phyloP scores from a whole-genome alignment of 2,797 vertebrate species.

The Limnodromus scolopaceus region DNA sequence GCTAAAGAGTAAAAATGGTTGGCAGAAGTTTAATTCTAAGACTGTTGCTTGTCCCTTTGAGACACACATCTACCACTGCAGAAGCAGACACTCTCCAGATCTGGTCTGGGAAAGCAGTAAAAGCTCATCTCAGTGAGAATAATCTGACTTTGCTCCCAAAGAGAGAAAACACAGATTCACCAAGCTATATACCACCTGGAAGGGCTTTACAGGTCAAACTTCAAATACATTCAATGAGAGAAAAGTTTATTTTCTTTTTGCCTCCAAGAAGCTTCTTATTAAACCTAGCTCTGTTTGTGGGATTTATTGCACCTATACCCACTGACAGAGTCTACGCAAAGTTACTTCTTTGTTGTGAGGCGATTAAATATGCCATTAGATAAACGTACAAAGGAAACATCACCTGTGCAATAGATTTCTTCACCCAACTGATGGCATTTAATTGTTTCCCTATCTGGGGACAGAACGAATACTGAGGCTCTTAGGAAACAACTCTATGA shows the following conservation, averaged over 20 bases:
- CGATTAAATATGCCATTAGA: neutral
- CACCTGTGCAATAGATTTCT: neutral
- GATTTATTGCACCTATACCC: neutral
- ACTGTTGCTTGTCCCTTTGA: neutral
- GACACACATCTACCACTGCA: neutral
- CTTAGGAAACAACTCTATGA: neutral
- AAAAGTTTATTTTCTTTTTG: constrained; percentile 24
- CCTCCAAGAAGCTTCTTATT: neutral
- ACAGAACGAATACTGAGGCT: neutral
- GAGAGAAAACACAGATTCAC: constrained; percentile 3
- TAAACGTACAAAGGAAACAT: neutral
- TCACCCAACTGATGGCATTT: neutral
- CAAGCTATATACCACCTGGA: constrained; percentile 23
- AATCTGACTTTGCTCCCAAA: neutral
- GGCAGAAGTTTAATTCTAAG: constrained; percentile 18
- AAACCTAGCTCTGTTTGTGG: neutral
- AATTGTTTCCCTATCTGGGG: neutral
- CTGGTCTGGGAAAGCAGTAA: neutral
- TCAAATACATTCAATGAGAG: neutral
- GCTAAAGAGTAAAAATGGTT: neutral
- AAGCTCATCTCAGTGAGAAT: constrained; percentile 32
- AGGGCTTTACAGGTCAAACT: neutral
- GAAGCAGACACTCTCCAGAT: constrained; percentile 54
- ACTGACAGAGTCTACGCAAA: neutral
- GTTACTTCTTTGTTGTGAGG: neutral